Evolutionary conservation across 2,797 vertebrate species (phyloP), one percentile per base, ranked within the genome.

Genomic region (Falco biarmicus): DNA sequence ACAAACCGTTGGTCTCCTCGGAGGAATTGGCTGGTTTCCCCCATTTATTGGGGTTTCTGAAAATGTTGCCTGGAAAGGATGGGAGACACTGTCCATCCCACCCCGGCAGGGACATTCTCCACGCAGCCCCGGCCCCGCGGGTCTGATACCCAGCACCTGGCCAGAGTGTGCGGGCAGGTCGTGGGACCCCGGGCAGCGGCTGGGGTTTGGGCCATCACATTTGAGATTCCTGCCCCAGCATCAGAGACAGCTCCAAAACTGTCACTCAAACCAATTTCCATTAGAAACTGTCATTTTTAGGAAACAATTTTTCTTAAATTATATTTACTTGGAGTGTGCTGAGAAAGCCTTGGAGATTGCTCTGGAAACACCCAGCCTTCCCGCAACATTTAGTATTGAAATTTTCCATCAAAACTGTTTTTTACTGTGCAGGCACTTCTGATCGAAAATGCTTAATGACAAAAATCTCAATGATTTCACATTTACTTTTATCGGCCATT

Each of bases 321-420:
- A 3, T 8, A 1, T 15, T 15, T 50, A 14, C 10, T 6, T 31
- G 17, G 19, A n/a, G 7, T 0, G 5, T 0, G 9, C 13, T 5
- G n/a, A 64, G 57, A 11, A 31, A 43, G 57, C 22, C 45, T 14
- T 4, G 53, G 82, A 37, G 45, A n/a, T 25, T 7, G 2, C 9
- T 16, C 65, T 18, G 68, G 34, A 9, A 59, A 37, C 2, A 3
- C 6, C 22, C 45, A 15, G 22, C 11, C 4, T 7, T 3, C 29
- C 6, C 0, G 4, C 6, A 15, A 19, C 8, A 5, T 5, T 0
- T 3, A 14, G n/a, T 63, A 45, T 16, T 1, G 19, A 54, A 48
- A 29, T 9, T 24, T 74, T n/a, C 71, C 10, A 2, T 20, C 66
- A 4, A 8, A 21, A 21, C 29, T n/a, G 25, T 17, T 29, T 26